Conservation (phyloP, 1,140 invertebrate species). For the Nymphalis io region DNA sequence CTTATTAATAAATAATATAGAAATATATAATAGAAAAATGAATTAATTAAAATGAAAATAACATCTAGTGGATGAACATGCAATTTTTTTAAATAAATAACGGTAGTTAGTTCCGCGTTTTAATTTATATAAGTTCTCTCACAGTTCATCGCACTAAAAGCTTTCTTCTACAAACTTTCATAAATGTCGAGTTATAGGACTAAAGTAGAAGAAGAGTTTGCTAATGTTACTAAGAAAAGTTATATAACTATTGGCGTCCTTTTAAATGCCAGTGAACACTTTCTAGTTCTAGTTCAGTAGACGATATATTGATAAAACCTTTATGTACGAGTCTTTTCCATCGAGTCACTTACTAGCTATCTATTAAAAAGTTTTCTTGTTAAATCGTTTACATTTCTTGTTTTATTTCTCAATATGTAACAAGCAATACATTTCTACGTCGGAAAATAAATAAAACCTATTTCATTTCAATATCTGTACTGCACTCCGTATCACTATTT, state of each 20-base stretch:
- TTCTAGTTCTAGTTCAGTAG: not conserved
- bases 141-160: conserved; percentile 11
- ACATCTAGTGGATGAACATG: too few species aligned
- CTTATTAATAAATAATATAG: too few species aligned
- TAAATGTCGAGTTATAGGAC: conserved; percentile 16
- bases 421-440: too few species aligned
- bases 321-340: conserved; percentile 12
- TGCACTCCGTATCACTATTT: too few species aligned
- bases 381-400: not conserved
- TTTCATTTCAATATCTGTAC: too few species aligned
- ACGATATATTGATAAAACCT: conserved; percentile 20
- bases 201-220: conserved; percentile 1
- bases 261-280: conserved; percentile 17
- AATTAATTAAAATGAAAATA: too few species aligned
- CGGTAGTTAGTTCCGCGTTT: not conserved
- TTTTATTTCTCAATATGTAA: not conserved
- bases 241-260: conserved; percentile 11
- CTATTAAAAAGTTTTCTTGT: not conserved
- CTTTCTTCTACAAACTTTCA: conserved; percentile 12
- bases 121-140: not conserved
- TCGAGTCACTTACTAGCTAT: not conserved
- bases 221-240: conserved; percentile 17
- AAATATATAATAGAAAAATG: too few species aligned
- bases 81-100: not conserved
- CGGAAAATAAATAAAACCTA: too few species aligned